Base-by-base conservation (phyloP, 2,797 vertebrate species). In the Nannoperca obscura region DNA sequence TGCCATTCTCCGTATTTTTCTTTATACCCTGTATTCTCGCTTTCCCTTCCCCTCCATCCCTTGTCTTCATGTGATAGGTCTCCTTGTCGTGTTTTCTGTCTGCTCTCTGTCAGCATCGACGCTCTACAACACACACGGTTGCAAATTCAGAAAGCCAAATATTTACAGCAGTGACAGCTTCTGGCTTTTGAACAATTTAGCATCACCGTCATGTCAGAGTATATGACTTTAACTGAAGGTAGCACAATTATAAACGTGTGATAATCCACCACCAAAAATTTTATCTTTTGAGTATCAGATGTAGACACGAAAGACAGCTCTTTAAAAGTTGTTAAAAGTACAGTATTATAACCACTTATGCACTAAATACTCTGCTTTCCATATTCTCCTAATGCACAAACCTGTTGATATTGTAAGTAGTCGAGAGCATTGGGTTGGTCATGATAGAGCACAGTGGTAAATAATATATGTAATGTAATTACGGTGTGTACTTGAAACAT, bases 1-100 rank as follows among this genome's bases (percentile, higher is more conserved):
- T 71, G n/a, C 67, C 34, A 30, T 20, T 44, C 46, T 46, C 34
- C 53, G 24, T 68, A 30, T 65, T 54, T 49, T 62, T 58, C 17
- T 61, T 42, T 70, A 66, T 27, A 62, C 44, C n/a, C 58, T 50
- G 6, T 62, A 22, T 69, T 20, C 55, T 65, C n/a, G 59, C 10
- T 63, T 36, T 68, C 19, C 46, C 27, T 42, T 58, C 22, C 30
- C n/a, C 52, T 78, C 77, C 68, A 71, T 67, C 75, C 68, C 80
- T 78, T 86, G 80, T 88, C 70, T 88, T 76, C 52, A 76, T 78
- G 84, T 90, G 88, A 89, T 87, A 83, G 82, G 53, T 44, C 74
- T 79, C 75, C 63, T 80, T 75, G 76, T 77, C 46, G 34, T 38
- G 36, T 11, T 38, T 10, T 38, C 36, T 11, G 36, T 38, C 36